Percentiles rank a stretch among this genome's conserved stretches.
phyloP scores from a whole-genome alignment of 2,797 vertebrate genomes.

The Sebastes jordani region DNA sequence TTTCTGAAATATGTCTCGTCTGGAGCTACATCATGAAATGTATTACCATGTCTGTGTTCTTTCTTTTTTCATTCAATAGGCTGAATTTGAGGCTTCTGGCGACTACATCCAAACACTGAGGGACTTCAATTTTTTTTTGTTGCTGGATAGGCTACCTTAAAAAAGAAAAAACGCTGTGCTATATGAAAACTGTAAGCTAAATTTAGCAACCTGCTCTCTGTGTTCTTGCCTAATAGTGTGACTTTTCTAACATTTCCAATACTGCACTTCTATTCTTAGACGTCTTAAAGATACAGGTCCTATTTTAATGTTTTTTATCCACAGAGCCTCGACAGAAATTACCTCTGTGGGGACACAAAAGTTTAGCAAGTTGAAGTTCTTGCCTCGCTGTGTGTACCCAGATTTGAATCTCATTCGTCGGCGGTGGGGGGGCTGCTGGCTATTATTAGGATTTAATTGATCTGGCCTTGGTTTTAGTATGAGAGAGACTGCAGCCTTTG shows the following conservation, averaged over 20 bases:
- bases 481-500: slow-evolving; percentile 58
- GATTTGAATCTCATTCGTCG: slow-evolving; percentile 24
- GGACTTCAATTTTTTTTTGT: not conserved
- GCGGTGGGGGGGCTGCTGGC: slow-evolving; percentile 17
- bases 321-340: slow-evolving; percentile 4
- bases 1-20: not conserved
- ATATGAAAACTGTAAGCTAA: not conserved
- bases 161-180: not conserved
- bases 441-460: slow-evolving; percentile 59
- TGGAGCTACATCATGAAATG: not conserved
- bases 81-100: not conserved
- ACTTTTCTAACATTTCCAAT: not conserved
- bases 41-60: not conserved
- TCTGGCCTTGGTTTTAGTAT: slow-evolving; percentile 53
- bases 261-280: slow-evolving; percentile 7
- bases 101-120: not conserved
- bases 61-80: not conserved
- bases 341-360: slow-evolving; percentile 20
- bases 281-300: not conserved
- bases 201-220: not conserved
- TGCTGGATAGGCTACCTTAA: not conserved
- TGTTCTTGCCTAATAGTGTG: not conserved
- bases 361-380: slow-evolving; percentile 14
- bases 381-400: not conserved
- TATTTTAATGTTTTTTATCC: not conserved